These are phyloP conservation scores for Paratrypauchen microcephalus DNA, from an alignment of 2,797 vertebrate genomes.

Conservation along the genomic window DNA sequence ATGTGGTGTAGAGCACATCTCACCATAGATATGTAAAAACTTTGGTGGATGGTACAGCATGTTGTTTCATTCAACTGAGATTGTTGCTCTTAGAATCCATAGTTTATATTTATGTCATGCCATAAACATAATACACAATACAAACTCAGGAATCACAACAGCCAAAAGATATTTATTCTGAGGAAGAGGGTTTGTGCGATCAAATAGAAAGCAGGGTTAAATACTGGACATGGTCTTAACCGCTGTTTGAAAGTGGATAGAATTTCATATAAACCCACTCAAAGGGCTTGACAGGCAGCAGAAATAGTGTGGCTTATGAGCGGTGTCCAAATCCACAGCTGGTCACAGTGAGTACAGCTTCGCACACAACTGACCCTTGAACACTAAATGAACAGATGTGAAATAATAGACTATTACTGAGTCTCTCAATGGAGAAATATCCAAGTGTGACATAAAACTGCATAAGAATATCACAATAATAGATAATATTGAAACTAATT, in stretches of 20 bases:
- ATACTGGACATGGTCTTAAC: conserved; percentile 51
- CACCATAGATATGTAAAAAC: too few relatives aligned
- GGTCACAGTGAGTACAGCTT: conserved; percentile 52
- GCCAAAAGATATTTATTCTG: conserved; percentile 12
- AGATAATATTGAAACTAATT: too few relatives aligned
- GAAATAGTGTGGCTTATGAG: conserved; percentile 60
- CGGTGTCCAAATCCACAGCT: conserved; percentile 66
- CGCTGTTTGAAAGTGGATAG: conserved; percentile 59
- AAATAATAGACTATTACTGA: conserved; percentile 1
- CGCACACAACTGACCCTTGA: conserved; percentile 70
- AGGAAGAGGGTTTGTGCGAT: conserved; percentile 33
- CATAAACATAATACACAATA: conserved; percentile 7
- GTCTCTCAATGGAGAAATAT: background rate
- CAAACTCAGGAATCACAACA: conserved; percentile 20
- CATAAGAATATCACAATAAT: too few relatives aligned
- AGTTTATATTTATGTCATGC: conserved; percentile 8
- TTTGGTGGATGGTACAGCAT: background rate
- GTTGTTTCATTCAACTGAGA: background rate
- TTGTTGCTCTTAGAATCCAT: background rate
- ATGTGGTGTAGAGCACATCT: conserved; percentile 8
- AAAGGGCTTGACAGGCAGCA: conserved; percentile 50
- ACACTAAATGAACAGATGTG: conserved; percentile 24
- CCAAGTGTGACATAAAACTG: too few relatives aligned
- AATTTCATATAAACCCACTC: conserved; percentile 55
- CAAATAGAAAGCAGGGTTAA: conserved; percentile 41